These are phyloP conservation scores for Barypeithes pellucidus DNA, from an alignment of 2,888 invertebrate species.

Conservation along the genomic window DNA sequence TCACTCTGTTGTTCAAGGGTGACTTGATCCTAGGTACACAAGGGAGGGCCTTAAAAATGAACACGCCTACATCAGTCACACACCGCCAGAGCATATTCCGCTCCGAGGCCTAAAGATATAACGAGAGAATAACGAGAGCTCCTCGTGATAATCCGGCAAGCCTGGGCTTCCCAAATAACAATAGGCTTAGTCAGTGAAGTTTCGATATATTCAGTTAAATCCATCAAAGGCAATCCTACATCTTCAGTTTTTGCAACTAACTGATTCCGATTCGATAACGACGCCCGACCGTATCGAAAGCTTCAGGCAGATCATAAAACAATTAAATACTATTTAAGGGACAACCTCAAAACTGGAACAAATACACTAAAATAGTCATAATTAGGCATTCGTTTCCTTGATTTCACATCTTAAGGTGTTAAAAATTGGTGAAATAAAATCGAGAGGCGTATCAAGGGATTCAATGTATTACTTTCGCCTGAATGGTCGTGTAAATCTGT, in stretches of 20 bases:
- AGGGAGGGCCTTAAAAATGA: constrained; percentile 59
- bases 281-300: not conserved
- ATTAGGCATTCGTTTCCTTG: constrained; percentile 21
- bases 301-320: constrained; percentile 2
- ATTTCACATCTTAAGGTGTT: constrained; percentile 49
- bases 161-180: constrained; percentile 25
- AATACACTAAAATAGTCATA: constrained; percentile 14
- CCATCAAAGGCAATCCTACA: not conserved
- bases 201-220: not conserved
- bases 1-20: constrained; percentile 70
- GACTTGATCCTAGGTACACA: constrained; percentile 69
- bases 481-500: constrained; percentile 64
- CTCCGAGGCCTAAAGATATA: constrained; percentile 41
- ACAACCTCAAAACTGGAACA: not conserved
- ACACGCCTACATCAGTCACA: constrained; percentile 55
- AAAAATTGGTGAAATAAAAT: constrained; percentile 56
- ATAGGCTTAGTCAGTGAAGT: constrained; percentile 15
- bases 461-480: constrained; percentile 64
- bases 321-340: not conserved
- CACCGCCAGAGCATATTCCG: constrained; percentile 32
- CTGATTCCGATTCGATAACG: not conserved
- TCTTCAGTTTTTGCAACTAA: not conserved
- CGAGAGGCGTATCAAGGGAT: constrained; percentile 64
- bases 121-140: constrained; percentile 26
- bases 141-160: constrained; percentile 41